These are phyloP conservation scores for Pteria penguin DNA, from an alignment of 2,888 invertebrate genomes.

Conservation along the genomic window DNA sequence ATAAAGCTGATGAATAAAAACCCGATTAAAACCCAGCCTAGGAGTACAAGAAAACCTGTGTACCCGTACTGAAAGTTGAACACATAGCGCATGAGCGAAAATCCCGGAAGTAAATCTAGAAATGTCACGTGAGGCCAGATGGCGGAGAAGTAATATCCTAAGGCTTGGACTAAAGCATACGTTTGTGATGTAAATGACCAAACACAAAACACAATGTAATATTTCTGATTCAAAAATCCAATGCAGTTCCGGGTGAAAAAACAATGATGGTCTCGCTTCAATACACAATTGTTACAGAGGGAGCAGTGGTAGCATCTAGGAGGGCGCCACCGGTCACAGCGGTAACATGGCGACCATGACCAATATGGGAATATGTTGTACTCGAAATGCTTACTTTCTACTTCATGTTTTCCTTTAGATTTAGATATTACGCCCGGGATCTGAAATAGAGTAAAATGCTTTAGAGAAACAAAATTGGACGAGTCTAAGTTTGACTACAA, in stretches of 20 bases:
- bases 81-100: slow-evolving; percentile 59
- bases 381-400: background rate
- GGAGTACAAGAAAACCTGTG: slow-evolving; percentile 51
- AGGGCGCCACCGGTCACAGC: slow-evolving; percentile 69
- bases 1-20: slow-evolving; percentile 59
- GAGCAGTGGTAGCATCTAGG: slow-evolving; percentile 77
- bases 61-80: slow-evolving; percentile 55
- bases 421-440: background rate
- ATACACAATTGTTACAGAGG: slow-evolving; percentile 72
- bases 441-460: too few species aligned
- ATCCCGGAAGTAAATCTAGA: slow-evolving; percentile 65
- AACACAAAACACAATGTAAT: slow-evolving; percentile 72
- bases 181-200: slow-evolving; percentile 63
- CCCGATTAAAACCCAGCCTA: slow-evolving; percentile 62
- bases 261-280: slow-evolving; percentile 78
- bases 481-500: too few species aligned
- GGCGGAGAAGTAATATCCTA: slow-evolving; percentile 31
- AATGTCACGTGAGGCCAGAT: slow-evolving; percentile 48
- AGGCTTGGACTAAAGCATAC: slow-evolving; percentile 58
- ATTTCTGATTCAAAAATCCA: slow-evolving; percentile 74
- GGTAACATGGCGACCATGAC: slow-evolving; percentile 75
- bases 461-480: too few species aligned
- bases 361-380: slow-evolving; percentile 64
- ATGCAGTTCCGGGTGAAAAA: slow-evolving; percentile 75
- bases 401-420: background rate